Base-by-base conservation (phyloP, 1,140 invertebrate genomes). In the Spodoptera frugiperda region DNA sequence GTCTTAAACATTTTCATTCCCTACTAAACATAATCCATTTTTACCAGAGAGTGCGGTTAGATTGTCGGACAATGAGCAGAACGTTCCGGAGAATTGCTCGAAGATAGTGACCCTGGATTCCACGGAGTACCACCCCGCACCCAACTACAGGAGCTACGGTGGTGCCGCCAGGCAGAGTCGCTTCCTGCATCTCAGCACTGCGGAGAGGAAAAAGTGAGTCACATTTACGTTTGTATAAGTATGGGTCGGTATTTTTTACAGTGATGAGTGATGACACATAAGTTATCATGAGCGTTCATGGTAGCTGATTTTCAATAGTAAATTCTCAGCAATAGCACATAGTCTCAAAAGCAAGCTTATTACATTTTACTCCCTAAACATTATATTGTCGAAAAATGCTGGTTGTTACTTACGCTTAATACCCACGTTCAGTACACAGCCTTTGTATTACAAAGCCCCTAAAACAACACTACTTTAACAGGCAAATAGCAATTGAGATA, bases 71-170 rank as follows among this genome's bases (percentile, higher is more conserved):
- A 86, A 96, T 51, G 84, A 78, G 57, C 88, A 93, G 51, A 95
- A 95, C 83, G 97, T 97, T 2, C 97, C 97, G 3, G 84, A 70
- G 65, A 96, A 97, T 89, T 96, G 97, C 83, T 86, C 84, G 30
- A 94, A 95, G 84, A 95, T 96, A 11, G 91, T 97, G 10, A 97
- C 96, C 0, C 91, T 95, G 49, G 93, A 94, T 74, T 95, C 95
- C 4, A 91, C 92, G 19, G 96, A 96, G 86, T 96, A 93, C 91
- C 84, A 83, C 78, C 94, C 94, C 14, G 89, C 91, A 72, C 97
- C 97, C 9, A 95, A 96, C 88, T 97, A 97, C 89, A 95, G 95
- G 82, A 95, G 95, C 78, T 97, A 97, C 85, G 95, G 96, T 10
- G 93, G 94, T 21, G 82, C 79, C 25, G 93, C 93, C 49, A 76